A percentile compares a stretch with the other conserved stretches of the same genome.
phyloP scores from a whole-genome alignment of 2,113 vertebrate genomes.

The Turnix velox region DNA sequence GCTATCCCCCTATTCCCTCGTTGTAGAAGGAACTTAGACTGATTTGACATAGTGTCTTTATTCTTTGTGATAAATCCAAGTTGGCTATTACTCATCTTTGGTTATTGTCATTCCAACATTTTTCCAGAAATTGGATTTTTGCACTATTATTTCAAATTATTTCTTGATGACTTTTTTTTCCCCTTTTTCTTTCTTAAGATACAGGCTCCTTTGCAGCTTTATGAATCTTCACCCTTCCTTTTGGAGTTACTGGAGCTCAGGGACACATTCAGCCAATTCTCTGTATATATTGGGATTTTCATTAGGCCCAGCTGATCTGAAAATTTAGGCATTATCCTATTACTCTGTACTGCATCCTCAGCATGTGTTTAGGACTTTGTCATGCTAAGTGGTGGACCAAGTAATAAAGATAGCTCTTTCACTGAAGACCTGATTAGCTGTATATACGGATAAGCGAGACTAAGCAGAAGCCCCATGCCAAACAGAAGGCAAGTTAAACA shows the following conservation, averaged over 20 bases:
- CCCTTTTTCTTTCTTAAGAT: neutral
- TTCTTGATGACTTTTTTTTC: neutral
- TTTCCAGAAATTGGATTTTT: neutral
- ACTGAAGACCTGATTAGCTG: slow-evolving; percentile 10
- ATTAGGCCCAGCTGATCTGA: neutral
- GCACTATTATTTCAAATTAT: neutral
- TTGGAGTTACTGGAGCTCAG: neutral
- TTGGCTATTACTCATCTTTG: neutral
- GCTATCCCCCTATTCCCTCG: neutral
- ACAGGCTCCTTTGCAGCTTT: neutral
- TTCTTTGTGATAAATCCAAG: neutral
- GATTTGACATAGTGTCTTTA: neutral
- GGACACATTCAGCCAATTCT: neutral
- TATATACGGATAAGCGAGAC: neutral
- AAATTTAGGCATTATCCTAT: slow-evolving; percentile 1
- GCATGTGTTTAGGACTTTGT: neutral
- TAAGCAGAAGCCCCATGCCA: slow-evolving; percentile 32
- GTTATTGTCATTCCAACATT: neutral
- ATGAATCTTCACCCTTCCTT: neutral
- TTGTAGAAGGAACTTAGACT: neutral
- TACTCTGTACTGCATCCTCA: neutral
- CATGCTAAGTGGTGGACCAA: neutral
- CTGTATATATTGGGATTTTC: neutral
- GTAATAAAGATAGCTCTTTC: slow-evolving; percentile 5
- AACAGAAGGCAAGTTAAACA: slow-evolving; percentile 20